Base-by-base conservation (phyloP, 2,113 vertebrate species). In the Saccopteryx leptura region DNA sequence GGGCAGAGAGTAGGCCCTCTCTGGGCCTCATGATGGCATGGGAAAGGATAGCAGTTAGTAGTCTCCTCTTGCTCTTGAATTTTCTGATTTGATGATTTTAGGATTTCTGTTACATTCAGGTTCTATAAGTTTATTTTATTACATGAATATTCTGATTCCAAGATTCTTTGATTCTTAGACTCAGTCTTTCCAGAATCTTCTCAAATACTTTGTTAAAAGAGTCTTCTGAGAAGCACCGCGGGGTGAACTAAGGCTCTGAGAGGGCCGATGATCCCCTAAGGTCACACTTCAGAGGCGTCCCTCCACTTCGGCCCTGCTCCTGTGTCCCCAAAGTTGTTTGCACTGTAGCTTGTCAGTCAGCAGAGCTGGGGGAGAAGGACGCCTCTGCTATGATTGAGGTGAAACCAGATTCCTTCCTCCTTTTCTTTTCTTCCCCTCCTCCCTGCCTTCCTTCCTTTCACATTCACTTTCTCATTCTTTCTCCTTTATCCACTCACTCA, bases 161-260 rank as follows among this genome's bases (percentile, higher is more conserved):
- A 60, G 90, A 72, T 9, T 61, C n/a, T 26, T 12, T 31, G 56
- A 31, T 31, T 63, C 88, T n/a, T 66, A 60, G 80, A 52, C 24
- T 86, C 19, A 15, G 23, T 52, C 80, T 92, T 84, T 84, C 71
- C 46, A n/a, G 88, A 50, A 28, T 60, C 61, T 88, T 85, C 82
- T 85, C 28, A n/a, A 58, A 69, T 9, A 0, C 8, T 15, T 4
- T 10, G 4, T 48, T 76, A 79, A 33, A 18, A 3, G 21, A 68
- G 21, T 60, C 33, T n/a, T 74, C 28, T 1, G 24, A 39, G n/a
- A 88, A 1, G 10, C 19, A 5, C 5, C 1, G 2, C 5, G n/a
- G 50, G 72, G 68, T 26, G 33, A 87, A 28, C 26, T 12, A 9
- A 74, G 84, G 50, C 33, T 12, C 82, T 1, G 0, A 14, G 52